Evolutionary conservation across 2,113 vertebrate species (phyloP), one percentile per base, ranked within the genome.

Genomic region (Sander lucioperca): DNA sequence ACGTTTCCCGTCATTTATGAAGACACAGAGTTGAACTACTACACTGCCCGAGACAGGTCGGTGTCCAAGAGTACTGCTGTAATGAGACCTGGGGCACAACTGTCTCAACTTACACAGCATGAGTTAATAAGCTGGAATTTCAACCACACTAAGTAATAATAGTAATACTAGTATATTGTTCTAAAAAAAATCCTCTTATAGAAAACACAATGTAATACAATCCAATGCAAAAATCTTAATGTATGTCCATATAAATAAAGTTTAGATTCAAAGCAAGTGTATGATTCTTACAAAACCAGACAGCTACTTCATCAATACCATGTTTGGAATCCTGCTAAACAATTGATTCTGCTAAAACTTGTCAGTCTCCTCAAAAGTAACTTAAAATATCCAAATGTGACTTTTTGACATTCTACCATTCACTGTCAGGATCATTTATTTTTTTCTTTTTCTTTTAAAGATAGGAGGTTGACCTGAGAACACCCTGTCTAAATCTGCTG

Each of bases 391-490:
- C 8, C 58, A 45, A 47, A 53, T 10, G 47, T 63, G 23, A 12
- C n/a, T 70, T 30, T 25, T 30, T 23, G 25, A 14, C n/a, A 30
- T 79, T 65, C 74, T 8, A 9, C n/a, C 48, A 21, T 65, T 48
- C 13, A 21, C 13, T 36, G 7, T 68, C 51, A 62, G 33, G 21
- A 47, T 61, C 3, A 47, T 67, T 63, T 33, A 13, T 18, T 19
- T 73, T 51, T 39, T 11, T n/a, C 39, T 7, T 36, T 51, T 64
- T 30, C 3, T 45, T 65, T 50, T 15, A 21, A 58, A 53, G 47
- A 39, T 19, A n/a, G 23, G 8, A 48, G 21, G 25, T 43, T 67
- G 47, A 64, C 79, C 75, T 77, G 25, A 63, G 53, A 82, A 14
- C 50, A 59, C 18, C 39, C 45, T 27, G 19, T 71, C 69, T 50